Percentiles rank a stretch among this genome's conserved stretches.
Conservation (phyloP, 2,113 vertebrate genomes). For the Lonchura striata region DNA sequence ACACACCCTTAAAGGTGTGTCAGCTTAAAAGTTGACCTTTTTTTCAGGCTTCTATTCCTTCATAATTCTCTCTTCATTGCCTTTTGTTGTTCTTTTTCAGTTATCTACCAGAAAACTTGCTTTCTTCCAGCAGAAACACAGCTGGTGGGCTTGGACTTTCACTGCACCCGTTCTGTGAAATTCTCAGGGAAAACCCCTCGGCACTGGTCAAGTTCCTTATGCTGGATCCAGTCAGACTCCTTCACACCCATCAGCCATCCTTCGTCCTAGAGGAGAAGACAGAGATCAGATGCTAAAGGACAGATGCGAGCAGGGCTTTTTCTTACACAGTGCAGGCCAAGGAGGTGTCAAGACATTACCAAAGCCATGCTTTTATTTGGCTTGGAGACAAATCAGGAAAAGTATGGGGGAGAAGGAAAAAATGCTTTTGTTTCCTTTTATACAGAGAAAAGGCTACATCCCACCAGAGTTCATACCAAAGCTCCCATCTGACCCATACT, state of each 20-base stretch:
- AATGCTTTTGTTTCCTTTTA: not conserved
- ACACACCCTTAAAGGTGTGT: slow-evolving; percentile 18
- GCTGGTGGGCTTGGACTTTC: not conserved
- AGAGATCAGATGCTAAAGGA: not conserved
- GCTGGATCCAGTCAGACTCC: slow-evolving; percentile 88
- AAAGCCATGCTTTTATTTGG: slow-evolving; percentile 29
- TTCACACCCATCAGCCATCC: slow-evolving; percentile 97
- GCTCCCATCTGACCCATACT: not conserved
- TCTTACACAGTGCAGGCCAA: not conserved
- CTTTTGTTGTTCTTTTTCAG: slow-evolving; percentile 42
- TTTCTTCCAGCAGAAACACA: slow-evolving; percentile 51
- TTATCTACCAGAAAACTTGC: slow-evolving; percentile 54
- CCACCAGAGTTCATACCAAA: not conserved
- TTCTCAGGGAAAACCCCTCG: slow-evolving; percentile 97
- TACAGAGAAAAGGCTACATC: not conserved
- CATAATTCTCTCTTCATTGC: slow-evolving; percentile 51
- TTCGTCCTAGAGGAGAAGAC: slow-evolving; percentile 81
- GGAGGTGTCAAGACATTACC: not conserved
- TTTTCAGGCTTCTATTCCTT: slow-evolving; percentile 49
- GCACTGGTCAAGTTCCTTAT: slow-evolving; percentile 80
- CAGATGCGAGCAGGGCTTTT: not conserved
- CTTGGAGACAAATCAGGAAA: not conserved
- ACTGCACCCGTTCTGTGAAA: slow-evolving; percentile 92
- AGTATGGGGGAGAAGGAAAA: not conserved
- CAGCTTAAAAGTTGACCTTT: not conserved